phyloP scores from a whole-genome alignment of 2,888 invertebrate species.

The Pristionchus mayeri region DNA sequence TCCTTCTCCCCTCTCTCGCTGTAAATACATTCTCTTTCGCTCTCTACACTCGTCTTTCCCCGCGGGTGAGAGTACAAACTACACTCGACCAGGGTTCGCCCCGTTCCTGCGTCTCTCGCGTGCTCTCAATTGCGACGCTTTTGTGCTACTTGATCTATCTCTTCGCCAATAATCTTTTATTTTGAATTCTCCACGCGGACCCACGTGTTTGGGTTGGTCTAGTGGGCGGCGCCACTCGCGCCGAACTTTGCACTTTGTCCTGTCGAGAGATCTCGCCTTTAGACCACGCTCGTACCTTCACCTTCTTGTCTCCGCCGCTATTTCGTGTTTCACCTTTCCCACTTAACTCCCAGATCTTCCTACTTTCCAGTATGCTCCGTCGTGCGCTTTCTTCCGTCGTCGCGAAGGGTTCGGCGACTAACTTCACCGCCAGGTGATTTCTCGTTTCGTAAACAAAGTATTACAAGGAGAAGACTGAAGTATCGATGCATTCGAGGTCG shows the following conservation, averaged over 20 bases:
- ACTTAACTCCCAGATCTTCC: neutral
- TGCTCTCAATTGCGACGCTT: neutral
- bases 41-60: neutral
- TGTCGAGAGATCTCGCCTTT: too few species aligned
- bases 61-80: constrained; percentile 35
- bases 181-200: neutral
- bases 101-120: neutral
- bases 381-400: constrained; percentile 32
- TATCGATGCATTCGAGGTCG: too few species aligned
- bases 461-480: too few species aligned
- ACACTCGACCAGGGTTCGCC: neutral
- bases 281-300: neutral
- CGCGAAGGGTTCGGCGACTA: neutral
- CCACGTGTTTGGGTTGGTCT: too few species aligned
- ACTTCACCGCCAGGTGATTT: neutral
- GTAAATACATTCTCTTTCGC: neutral
- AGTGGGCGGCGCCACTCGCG: too few species aligned
- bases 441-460: too few species aligned
- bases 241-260: neutral
- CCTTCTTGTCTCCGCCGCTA: neutral
- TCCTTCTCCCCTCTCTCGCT: too few species aligned
- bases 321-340: neutral
- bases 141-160: neutral
- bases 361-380: neutral
- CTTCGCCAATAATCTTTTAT: too few species aligned